Evolutionary conservation across 2,888 invertebrate species (phyloP).

Genomic region (Ligdia adustata): DNA sequence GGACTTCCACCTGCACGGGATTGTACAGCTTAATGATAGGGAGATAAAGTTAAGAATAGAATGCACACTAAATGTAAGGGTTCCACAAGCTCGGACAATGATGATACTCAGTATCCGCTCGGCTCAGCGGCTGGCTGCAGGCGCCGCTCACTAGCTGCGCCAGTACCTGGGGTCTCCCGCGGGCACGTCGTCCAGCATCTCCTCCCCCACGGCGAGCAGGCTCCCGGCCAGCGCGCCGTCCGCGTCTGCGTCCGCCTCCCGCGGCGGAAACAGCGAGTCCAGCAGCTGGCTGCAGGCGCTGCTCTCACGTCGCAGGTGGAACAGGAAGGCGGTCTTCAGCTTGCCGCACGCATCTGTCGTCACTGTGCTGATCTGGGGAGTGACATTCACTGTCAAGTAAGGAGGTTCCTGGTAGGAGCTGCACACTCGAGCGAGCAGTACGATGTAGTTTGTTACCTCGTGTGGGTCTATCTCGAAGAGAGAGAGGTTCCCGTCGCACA

Average conservation of each 20-base stretch:
- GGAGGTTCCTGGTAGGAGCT: too few relatives aligned
- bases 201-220: slow-evolving; percentile 85
- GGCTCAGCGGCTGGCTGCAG: too few relatives aligned
- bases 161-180: slow-evolving; percentile 91
- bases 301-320: slow-evolving; percentile 85
- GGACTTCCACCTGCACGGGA: slow-evolving; percentile 68
- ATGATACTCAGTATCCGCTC: too few relatives aligned
- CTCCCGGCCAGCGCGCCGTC: slow-evolving; percentile 67
- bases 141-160: too few relatives aligned
- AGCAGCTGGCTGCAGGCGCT: slow-evolving; percentile 48
- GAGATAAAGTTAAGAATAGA: too few relatives aligned
- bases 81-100: too few relatives aligned
- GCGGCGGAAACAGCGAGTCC: slow-evolving; percentile 56
- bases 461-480: slow-evolving; percentile 88
- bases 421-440: background rate
- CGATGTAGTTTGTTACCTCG: slow-evolving; percentile 63
- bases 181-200: slow-evolving; percentile 94
- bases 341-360: slow-evolving; percentile 67
- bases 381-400: too few relatives aligned
- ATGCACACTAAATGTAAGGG: too few relatives aligned
- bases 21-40: too few relatives aligned
- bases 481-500: slow-evolving; percentile 84
- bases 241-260: slow-evolving; percentile 33
- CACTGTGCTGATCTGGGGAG: slow-evolving; percentile 56
- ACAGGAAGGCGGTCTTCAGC: slow-evolving; percentile 91